These are phyloP conservation scores for Calcarius lapponicus DNA, from an alignment of 2,797 vertebrate genomes.

Conservation along the genomic window DNA sequence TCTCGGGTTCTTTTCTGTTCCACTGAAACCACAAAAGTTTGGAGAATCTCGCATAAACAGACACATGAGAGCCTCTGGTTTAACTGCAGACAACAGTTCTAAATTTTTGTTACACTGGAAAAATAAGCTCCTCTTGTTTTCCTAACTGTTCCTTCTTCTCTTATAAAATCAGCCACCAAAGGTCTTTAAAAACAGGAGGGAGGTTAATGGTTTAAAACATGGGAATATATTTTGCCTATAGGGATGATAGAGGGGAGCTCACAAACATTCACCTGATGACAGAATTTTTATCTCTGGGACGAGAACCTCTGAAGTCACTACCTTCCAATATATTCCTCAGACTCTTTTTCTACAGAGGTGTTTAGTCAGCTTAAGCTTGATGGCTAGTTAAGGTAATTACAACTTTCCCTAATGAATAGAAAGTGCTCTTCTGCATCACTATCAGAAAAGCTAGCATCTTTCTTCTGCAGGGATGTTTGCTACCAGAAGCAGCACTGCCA, in stretches of 20 bases:
- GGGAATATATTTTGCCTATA: background rate
- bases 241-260: background rate
- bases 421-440: background rate
- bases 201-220: conserved; percentile 26
- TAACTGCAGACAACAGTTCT: conserved; percentile 49
- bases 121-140: conserved; percentile 46
- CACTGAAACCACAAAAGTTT: conserved; percentile 60
- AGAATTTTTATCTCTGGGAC: background rate
- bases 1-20: background rate
- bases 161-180: conserved; percentile 26
- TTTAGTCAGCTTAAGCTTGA: background rate
- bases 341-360: background rate
- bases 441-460: background rate
- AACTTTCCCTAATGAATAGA: background rate
- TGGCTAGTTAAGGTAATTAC: background rate
- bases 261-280: background rate
- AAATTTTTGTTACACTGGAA: conserved; percentile 32
- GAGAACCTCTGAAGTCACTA: background rate
- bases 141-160: conserved; percentile 30
- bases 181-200: background rate
- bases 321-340: background rate
- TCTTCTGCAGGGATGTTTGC: background rate
- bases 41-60: conserved; percentile 60
- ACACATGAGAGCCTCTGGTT: conserved; percentile 37
- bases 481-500: background rate